Evolutionary conservation across 1,140 invertebrate species (phyloP), one percentile per base, ranked within the genome.

Genomic region (Drosophila quadrilineata): DNA sequence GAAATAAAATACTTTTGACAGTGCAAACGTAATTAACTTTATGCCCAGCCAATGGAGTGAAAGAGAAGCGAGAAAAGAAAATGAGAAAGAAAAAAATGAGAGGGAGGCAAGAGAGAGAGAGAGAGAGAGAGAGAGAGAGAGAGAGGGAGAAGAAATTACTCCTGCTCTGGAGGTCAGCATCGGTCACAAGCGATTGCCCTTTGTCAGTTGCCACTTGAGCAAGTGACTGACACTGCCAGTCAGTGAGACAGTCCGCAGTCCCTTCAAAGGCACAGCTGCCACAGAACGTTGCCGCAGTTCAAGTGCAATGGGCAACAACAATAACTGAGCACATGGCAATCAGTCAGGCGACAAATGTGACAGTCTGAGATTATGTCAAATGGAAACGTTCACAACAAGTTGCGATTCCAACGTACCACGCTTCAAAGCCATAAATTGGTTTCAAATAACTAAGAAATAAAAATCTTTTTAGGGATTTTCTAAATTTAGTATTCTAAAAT

Each of bases 161-260:
- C 17, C 9, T 6, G 8, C 9, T 6, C 35, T 31, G 45, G 49
- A 49, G 66, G 54, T 66, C 43, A 58, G 67, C 53, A 49, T 24
- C 71, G 63, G 57, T 77, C 62, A 40, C 76, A 67, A 84, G 73
- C 73, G 64, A 82, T 80, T 82, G 77, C 77, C 77, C 76, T 84
- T 73, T 82, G 69, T 76, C 58, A 75, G 59, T 72, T 80, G 41
- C 36, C 26, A 58, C 35, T 57, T 58, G 53, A 65, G 16, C 52
- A 46, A 45, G 9, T 66, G 63, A 59, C 46, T 66, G 38, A 64
- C 53, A 48, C 12, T 19, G 3, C 33, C 14, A 3, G 9, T 2
- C 21, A 26, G n/a, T 2, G 14, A 9, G 21, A 8, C 40, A 26
- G 19, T n/a, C n/a, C n/a, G n/a, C n/a, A n/a, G n/a, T n/a, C n/a